phyloP scores from a whole-genome alignment of 2,888 invertebrate genomes.

The Apocheima hispidaria region DNA sequence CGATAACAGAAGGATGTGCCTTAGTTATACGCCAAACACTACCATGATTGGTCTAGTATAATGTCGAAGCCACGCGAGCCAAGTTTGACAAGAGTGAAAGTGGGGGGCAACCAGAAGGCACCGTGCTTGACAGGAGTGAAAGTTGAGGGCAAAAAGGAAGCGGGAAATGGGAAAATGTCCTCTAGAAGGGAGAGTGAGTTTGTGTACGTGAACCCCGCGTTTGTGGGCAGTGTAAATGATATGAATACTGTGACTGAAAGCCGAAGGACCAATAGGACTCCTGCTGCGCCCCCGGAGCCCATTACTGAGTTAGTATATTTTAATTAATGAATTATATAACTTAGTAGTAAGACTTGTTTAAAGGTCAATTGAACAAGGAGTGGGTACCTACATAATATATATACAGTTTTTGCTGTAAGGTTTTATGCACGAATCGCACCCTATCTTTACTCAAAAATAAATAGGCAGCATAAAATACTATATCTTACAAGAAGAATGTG shows the following conservation, averaged over 20 bases:
- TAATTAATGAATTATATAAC: background rate
- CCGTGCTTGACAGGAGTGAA: slow-evolving; percentile 30
- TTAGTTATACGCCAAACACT: slow-evolving; percentile 32
- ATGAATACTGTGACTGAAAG: slow-evolving; percentile 52
- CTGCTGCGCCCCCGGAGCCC: slow-evolving; percentile 10
- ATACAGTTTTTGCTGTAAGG: too few species aligned
- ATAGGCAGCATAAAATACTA: too few species aligned
- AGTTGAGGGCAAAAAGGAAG: slow-evolving; percentile 35
- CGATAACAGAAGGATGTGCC: slow-evolving; percentile 43
- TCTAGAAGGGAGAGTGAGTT: slow-evolving; percentile 54
- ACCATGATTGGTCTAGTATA: slow-evolving; percentile 29
- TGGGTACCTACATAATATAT: too few species aligned
- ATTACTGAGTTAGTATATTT: slow-evolving; percentile 33
- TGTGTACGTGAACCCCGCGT: slow-evolving; percentile 73
- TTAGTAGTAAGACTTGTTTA: background rate
- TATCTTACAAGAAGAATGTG: too few species aligned
- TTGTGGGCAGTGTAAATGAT: slow-evolving; percentile 65
- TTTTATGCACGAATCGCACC: too few species aligned
- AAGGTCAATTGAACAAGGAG: too few species aligned
- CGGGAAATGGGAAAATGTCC: slow-evolving; percentile 36
- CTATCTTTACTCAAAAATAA: too few species aligned
- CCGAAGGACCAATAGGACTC: background rate
- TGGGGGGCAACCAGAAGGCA: background rate
- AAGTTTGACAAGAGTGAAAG: background rate
- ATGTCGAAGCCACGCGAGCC: slow-evolving; percentile 11